Conservation (phyloP, 2,113 vertebrate species). For the Ictalurus furcatus region DNA sequence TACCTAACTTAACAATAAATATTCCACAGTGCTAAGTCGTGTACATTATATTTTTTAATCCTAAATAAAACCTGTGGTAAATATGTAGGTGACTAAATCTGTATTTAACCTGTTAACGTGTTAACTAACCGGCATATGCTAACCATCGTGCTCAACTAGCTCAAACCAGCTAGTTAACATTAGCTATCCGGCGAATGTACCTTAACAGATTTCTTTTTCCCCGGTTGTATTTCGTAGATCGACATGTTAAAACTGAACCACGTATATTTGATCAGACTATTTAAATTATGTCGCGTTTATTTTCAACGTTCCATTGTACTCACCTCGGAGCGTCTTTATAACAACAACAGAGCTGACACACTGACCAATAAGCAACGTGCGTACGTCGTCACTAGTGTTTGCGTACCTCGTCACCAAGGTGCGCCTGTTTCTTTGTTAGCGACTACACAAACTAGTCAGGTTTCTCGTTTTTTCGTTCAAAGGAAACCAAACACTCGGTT, state of each 20-base stretch:
- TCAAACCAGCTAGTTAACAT: neutral
- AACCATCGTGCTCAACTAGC: neutral
- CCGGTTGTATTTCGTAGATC: neutral
- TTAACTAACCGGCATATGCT: neutral
- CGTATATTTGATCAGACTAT: neutral
- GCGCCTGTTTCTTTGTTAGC: neutral
- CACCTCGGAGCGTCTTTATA: slow-evolving; percentile 32
- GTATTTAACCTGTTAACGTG: neutral
- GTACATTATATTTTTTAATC: neutral
- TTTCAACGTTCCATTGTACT: neutral
- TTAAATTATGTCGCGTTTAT: neutral
- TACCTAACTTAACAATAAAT: neutral
- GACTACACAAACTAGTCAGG: neutral
- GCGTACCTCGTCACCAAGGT: neutral
- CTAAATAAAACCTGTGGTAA: too few species aligned
- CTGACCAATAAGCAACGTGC: slow-evolving; percentile 17
- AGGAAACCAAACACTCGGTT: neutral
- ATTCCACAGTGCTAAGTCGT: neutral
- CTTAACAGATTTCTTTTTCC: neutral
- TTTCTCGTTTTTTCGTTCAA: neutral
- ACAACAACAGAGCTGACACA: slow-evolving; percentile 33
- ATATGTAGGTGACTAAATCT: neutral
- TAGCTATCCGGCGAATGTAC: neutral
- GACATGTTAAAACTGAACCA: neutral
- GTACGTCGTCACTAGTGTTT: slow-evolving; percentile 4